These are phyloP conservation scores for Macropis europaea DNA, from an alignment of 2,888 invertebrate genomes.

Conservation along the genomic window DNA sequence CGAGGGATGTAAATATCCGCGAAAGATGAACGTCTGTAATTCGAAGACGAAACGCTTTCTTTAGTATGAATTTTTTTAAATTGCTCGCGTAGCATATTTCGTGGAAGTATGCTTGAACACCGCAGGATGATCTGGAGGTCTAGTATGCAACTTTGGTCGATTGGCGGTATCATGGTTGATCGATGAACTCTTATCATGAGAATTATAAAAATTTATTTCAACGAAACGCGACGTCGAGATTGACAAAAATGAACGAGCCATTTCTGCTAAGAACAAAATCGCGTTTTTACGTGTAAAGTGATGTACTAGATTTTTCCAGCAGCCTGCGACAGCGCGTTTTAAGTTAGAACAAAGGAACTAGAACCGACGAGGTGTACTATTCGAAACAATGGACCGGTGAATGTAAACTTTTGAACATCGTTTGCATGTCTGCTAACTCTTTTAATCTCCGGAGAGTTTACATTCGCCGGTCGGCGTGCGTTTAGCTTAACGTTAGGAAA, in stretches of 20 bases:
- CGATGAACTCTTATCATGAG: neutral
- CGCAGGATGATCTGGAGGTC: constrained; percentile 8
- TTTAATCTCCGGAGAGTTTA: constrained; percentile 3
- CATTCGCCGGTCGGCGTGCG: constrained; percentile 7
- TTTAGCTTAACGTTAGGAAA: neutral
- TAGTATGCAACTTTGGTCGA: constrained; percentile 1
- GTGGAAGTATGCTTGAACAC: constrained; percentile 7
- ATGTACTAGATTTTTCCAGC: constrained; percentile 13
- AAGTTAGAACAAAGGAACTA: constrained; percentile 16
- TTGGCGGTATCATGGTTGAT: constrained; percentile 20
- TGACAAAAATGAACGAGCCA: neutral
- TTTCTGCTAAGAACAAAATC: neutral
- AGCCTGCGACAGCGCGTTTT: constrained; percentile 2
- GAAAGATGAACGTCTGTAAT: neutral
- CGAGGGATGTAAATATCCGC: neutral
- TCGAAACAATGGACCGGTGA: neutral
- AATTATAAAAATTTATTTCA: neutral
- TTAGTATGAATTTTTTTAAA: neutral
- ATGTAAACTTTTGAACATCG: constrained; percentile 15
- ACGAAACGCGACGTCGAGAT: neutral
- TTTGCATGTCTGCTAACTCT: neutral
- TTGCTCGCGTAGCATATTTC: constrained; percentile 8
- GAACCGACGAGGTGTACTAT: constrained; percentile 4
- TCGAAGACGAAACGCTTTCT: constrained; percentile 2
- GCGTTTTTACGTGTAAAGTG: neutral